phyloP scores from a whole-genome alignment of 2,797 vertebrate species.

The Erethizon dorsatum region DNA sequence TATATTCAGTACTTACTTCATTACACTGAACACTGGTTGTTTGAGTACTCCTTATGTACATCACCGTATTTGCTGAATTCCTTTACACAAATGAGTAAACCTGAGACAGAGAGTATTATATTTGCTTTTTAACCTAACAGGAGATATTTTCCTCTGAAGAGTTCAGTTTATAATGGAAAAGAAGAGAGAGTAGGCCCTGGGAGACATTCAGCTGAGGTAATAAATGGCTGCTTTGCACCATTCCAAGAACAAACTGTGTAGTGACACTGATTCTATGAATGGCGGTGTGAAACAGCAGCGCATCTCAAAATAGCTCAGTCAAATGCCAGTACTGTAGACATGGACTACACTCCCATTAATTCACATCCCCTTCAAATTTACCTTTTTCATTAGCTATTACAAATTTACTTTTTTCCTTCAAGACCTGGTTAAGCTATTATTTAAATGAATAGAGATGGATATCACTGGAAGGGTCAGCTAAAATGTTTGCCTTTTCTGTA shows the following conservation, averaged over 20 bases:
- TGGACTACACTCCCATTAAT: not conserved
- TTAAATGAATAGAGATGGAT: not conserved
- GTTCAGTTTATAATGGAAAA: constrained; percentile 75
- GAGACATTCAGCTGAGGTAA: constrained; percentile 64
- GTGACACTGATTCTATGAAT: constrained; percentile 81
- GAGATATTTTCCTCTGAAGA: constrained; percentile 75
- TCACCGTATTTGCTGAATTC: not conserved
- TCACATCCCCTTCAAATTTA: not conserved
- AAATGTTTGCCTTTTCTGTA: not conserved
- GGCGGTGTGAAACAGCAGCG: constrained; percentile 82
- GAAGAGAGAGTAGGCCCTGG: constrained; percentile 78
- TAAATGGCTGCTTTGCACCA: constrained; percentile 72
- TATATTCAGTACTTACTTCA: not conserved
- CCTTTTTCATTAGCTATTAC: constrained; percentile 2
- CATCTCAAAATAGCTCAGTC: not conserved
- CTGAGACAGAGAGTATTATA: not conserved
- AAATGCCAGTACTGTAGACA: not conserved
- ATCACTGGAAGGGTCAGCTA: not conserved
- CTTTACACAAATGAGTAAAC: not conserved
- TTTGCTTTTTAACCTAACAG: constrained; percentile 70
- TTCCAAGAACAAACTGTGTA: constrained; percentile 69
- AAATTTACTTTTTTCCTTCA: not conserved
- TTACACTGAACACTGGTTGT: not conserved
- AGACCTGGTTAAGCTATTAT: not conserved
- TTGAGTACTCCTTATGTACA: not conserved